Base-by-base conservation (phyloP, 2,888 invertebrate species). In the Bursaphelenchus okinawaensis region DNA sequence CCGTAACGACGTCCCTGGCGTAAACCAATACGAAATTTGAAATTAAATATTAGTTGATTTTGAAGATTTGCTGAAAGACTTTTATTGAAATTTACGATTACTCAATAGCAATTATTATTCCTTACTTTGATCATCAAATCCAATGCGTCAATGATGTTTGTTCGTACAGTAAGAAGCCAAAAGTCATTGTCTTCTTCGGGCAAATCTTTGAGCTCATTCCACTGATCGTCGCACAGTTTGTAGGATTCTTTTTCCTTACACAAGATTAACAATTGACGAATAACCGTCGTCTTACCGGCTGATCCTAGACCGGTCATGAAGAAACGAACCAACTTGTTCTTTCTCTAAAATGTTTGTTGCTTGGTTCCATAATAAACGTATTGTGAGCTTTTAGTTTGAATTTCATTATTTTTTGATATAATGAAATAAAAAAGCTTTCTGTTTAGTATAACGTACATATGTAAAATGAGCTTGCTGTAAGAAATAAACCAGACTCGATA, bases 261-360 rank as follows among this genome's bases (percentile, higher is more conserved):
- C 4, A 79, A 66, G 52, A 73, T 69, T 55, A 75, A 73, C 22
- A 80, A 58, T 57, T 80, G 78, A 8, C 77, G 70, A 52, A 80
- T 71, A 1, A 80, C 72, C 4, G 80, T 80, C 50, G 80, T 77
- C 61, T 80, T 80, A n/a, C 80, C 80, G 7, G 77, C 80, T 16
- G 75, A 76, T 24, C 79, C 80, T 51, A 75, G 75, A 29, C 80
- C 80, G 1, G 79, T 67, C 75, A 79, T 76, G 66, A 80, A 77
- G 65, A 79, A 76, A 19, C 79, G 77, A 16, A 75, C 69, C 26
- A 73, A 69, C 50, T 75, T 54, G 50, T 66, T 66, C 16, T 68
- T 20, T 16, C n/a, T 59, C 60, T 59, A 19, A 50, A 59, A 27
- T 1, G 57, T 16, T 12, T 1, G 7, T 26, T 22, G 65, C 8